Evolutionary conservation across 2,797 vertebrate genomes (phyloP).

Genomic region (Crenuchus spilurus): DNA sequence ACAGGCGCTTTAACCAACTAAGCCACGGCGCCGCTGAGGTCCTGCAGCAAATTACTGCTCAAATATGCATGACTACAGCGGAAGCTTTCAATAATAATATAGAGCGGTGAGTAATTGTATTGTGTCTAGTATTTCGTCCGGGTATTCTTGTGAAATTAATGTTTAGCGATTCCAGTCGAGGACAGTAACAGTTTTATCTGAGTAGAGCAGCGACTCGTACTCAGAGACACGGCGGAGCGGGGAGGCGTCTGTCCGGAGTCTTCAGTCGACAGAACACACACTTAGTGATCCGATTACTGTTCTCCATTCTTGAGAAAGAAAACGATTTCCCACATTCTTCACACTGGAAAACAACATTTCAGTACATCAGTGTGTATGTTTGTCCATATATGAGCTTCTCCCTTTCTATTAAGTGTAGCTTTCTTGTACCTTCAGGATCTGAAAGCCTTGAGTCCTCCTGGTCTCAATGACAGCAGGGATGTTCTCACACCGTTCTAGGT

Average conservation of each 20-base stretch:
- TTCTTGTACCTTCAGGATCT: conserved; percentile 70
- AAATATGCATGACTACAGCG: background rate
- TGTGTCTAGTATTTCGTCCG: too few relatives aligned
- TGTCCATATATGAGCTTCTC: too few relatives aligned
- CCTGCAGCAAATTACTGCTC: background rate
- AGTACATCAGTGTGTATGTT: background rate
- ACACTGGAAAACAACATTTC: conserved; percentile 66
- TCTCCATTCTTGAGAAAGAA: conserved; percentile 62
- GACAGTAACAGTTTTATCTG: background rate
- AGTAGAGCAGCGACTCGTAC: background rate
- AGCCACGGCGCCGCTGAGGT: conserved; percentile 55
- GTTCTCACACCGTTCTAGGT: conserved; percentile 72
- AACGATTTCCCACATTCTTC: conserved; percentile 74
- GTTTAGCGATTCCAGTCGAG: background rate
- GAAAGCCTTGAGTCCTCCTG: conserved; percentile 54
- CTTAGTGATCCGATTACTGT: conserved; percentile 52
- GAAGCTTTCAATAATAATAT: background rate
- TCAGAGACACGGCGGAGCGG: conserved; percentile 32
- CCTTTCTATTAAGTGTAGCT: too few relatives aligned
- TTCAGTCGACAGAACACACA: conserved; percentile 77
- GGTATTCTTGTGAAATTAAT: too few relatives aligned
- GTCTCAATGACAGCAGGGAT: conserved; percentile 67
- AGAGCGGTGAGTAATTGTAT: too few relatives aligned
- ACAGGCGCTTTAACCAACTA: conserved; percentile 64
- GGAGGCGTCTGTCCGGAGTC: conserved; percentile 35